phyloP scores from a whole-genome alignment of 2,113 vertebrate genomes.

The Saimiri boliviensis region DNA sequence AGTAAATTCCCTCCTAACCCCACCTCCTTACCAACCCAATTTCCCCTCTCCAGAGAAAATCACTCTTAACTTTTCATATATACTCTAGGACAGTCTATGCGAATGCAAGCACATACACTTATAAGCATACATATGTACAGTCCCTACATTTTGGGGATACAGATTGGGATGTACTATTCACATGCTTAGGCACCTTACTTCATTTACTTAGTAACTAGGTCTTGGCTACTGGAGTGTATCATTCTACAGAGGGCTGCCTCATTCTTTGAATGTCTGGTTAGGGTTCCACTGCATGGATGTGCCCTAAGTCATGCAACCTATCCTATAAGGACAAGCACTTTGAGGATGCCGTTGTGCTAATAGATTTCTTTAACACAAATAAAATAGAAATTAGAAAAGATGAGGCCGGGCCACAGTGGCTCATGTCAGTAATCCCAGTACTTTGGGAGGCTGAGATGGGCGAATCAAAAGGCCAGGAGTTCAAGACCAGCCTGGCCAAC shows the following conservation, averaged over 20 bases:
- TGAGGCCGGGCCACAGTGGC: no score
- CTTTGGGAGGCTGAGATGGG: no score
- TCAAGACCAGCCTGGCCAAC: no score
- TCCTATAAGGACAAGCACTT: neutral
- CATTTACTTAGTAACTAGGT: fast-evolving
- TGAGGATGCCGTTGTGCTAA: neutral
- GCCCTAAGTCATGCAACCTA: no score
- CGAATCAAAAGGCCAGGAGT: no score
- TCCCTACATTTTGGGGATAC: neutral
- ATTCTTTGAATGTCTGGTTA: neutral
- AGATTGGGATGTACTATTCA: neutral
- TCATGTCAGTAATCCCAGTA: no score
- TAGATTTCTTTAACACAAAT: no score
- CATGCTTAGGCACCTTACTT: neutral
- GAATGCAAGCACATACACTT: neutral
- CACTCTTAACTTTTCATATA: neutral
- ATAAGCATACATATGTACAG: fast-evolving
- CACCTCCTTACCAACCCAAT: neutral
- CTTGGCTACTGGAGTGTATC: no score
- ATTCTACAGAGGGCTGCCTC: neutral
- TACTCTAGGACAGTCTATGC: neutral
- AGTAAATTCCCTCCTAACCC: neutral
- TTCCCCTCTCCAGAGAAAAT: neutral
- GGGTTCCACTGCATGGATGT: neutral
- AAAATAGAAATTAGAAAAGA: no score